Percentiles rank a stretch among this genome's conserved stretches.
phyloP scores from a whole-genome alignment of 2,888 invertebrate species.

The Automeris io region DNA sequence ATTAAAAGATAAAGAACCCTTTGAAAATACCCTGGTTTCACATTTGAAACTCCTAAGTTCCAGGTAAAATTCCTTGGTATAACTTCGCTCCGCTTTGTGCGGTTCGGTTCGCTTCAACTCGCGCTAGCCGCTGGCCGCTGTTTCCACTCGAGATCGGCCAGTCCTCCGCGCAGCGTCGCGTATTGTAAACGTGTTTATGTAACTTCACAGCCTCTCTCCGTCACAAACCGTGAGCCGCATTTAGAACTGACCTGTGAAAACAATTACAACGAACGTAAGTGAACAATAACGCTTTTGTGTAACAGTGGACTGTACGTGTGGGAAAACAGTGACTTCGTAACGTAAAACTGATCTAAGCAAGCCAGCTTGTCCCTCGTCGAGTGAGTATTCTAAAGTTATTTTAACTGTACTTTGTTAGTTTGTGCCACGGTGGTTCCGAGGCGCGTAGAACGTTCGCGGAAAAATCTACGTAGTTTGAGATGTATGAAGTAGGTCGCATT shows the following conservation, averaged over 20 bases:
- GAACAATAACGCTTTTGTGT: slow-evolving; percentile 41
- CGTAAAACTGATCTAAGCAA: slow-evolving; percentile 41
- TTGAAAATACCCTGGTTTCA: too few relatives aligned
- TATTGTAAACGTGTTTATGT: slow-evolving; percentile 17
- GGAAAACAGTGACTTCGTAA: slow-evolving; percentile 29
- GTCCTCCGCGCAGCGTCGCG: slow-evolving; percentile 54
- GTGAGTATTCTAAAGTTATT: slow-evolving; percentile 64
- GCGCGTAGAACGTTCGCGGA: slow-evolving; percentile 51
- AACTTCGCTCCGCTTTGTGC: too few relatives aligned
- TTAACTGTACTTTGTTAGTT: slow-evolving; percentile 67
- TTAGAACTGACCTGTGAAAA: slow-evolving; percentile 47
- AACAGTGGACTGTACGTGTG: slow-evolving; percentile 46
- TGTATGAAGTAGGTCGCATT: slow-evolving; percentile 36
- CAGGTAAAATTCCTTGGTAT: too few relatives aligned
- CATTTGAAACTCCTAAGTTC: too few relatives aligned
- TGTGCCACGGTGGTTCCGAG: slow-evolving; percentile 43
- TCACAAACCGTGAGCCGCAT: slow-evolving; percentile 28
- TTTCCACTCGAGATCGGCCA: slow-evolving; percentile 26
- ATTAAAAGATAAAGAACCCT: too few relatives aligned
- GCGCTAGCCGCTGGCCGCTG: background rate
- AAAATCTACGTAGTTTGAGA: slow-evolving; percentile 31
- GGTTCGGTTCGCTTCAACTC: too few relatives aligned
- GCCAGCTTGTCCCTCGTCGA: slow-evolving; percentile 37
- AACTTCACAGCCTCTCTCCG: slow-evolving; percentile 11
- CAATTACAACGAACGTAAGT: slow-evolving; percentile 28